Conservation (phyloP, 2,797 vertebrate species). For the Luscinia megarhynchos region DNA sequence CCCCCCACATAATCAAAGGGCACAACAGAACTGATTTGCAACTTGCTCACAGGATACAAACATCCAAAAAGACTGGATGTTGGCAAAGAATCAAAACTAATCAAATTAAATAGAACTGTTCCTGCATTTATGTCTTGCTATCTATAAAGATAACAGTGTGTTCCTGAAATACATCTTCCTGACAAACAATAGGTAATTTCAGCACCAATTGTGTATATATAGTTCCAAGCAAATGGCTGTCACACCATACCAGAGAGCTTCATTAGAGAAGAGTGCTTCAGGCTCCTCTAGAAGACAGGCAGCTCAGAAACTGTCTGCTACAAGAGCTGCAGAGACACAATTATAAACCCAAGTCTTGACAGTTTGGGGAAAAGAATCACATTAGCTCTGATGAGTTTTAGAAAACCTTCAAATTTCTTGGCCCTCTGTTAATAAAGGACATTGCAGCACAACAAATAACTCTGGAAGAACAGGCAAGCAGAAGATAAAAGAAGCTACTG, state of each 20-base stretch:
- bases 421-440: neutral
- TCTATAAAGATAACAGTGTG: neutral
- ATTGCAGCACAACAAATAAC: neutral
- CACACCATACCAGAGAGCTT: neutral
- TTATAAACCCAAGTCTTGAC: neutral
- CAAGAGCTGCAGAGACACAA: neutral
- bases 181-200: conserved; percentile 41
- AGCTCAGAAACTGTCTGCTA: neutral
- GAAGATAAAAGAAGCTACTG: neutral
- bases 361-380: neutral
- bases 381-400: neutral
- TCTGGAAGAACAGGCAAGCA: neutral
- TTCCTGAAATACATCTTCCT: neutral
- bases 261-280: neutral
- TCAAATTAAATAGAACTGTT: neutral
- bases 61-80: neutral
- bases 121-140: neutral
- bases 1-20: neutral
- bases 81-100: conserved; percentile 17
- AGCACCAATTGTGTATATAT: neutral
- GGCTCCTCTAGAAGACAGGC: neutral
- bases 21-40: neutral
- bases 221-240: neutral
- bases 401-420: conserved; percentile 6
- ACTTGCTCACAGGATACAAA: neutral